These are phyloP conservation scores for Leptopilina drosophilae DNA, from an alignment of 2,888 invertebrate genomes.

Conservation along the genomic window DNA sequence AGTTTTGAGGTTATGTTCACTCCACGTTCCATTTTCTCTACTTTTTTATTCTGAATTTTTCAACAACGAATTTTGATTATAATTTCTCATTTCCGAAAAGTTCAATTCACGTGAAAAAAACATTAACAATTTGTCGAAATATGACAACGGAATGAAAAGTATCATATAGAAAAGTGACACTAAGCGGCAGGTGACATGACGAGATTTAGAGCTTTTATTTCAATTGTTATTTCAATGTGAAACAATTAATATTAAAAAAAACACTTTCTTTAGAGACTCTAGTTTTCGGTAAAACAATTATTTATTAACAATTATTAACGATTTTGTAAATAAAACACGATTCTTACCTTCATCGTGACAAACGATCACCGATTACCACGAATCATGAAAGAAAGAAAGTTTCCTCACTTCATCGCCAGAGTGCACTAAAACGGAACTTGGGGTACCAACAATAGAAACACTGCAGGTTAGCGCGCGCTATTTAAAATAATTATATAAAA, in stretches of 20 bases:
- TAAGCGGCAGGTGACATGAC: background rate
- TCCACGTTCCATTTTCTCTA: background rate
- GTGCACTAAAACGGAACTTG: background rate
- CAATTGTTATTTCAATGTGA: slow-evolving; percentile 3
- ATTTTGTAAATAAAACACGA: slow-evolving; percentile 60
- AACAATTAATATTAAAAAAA: slow-evolving; percentile 13
- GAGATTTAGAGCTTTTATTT: slow-evolving; percentile 1
- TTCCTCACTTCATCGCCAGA: background rate
- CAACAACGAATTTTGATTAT: slow-evolving; percentile 12
- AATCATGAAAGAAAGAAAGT: slow-evolving; percentile 11
- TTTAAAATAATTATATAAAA: background rate
- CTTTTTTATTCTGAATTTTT: background rate
- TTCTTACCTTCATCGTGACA: slow-evolving; percentile 61
- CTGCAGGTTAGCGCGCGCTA: too few species aligned
- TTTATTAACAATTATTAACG: slow-evolving; percentile 47
- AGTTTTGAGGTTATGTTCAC: slow-evolving; percentile 34
- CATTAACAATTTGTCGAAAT: background rate
- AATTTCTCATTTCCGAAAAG: background rate
- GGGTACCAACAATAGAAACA: too few species aligned
- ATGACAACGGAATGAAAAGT: background rate
- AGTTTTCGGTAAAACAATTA: background rate
- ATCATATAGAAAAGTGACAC: background rate
- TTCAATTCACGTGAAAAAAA: background rate
- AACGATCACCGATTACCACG: slow-evolving; percentile 16
- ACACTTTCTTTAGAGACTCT: background rate